These are phyloP conservation scores for Sebastiscus albofasciatus DNA, from an alignment of 2,797 vertebrate species.

Conservation along the genomic window DNA sequence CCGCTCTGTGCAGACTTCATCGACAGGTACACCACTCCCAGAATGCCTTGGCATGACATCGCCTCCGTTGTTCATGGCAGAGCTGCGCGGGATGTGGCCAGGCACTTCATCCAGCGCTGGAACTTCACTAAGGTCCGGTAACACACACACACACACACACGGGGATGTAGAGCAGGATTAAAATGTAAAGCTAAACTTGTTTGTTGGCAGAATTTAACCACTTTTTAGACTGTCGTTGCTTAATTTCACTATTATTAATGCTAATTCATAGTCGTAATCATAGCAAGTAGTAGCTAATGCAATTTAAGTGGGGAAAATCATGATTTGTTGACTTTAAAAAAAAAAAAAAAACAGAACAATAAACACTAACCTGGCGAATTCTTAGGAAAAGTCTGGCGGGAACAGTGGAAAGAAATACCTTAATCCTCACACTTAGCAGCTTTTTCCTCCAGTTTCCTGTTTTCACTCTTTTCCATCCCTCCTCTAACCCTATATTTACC, in stretches of 20 bases:
- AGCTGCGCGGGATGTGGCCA: constrained; percentile 91
- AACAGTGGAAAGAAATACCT: constrained; percentile 25
- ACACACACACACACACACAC: not conserved
- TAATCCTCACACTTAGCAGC: not conserved
- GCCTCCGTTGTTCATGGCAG: constrained; percentile 91
- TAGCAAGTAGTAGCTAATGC: not conserved
- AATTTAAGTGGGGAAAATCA: not conserved
- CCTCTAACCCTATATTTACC: not conserved
- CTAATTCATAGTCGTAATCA: not conserved
- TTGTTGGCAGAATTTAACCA: not conserved
- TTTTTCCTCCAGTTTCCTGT: not conserved
- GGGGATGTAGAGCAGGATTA: not conserved
- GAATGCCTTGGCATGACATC: constrained; percentile 99
- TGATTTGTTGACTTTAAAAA: not conserved
- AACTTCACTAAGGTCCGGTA: constrained; percentile 93
- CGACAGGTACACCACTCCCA: constrained; percentile 91
- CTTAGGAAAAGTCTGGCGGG: not conserved
- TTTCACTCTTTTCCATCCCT: not conserved
- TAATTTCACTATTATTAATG: not conserved
- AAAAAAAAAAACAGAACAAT: not conserved
- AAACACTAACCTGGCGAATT: not conserved
- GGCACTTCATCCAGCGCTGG: constrained; percentile 99
- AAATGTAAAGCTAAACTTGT: not conserved
- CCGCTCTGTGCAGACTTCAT: constrained; percentile 88
- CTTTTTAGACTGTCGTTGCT: not conserved